Conservation (phyloP, 2,888 invertebrate genomes). For the Linyphia triangularis region DNA sequence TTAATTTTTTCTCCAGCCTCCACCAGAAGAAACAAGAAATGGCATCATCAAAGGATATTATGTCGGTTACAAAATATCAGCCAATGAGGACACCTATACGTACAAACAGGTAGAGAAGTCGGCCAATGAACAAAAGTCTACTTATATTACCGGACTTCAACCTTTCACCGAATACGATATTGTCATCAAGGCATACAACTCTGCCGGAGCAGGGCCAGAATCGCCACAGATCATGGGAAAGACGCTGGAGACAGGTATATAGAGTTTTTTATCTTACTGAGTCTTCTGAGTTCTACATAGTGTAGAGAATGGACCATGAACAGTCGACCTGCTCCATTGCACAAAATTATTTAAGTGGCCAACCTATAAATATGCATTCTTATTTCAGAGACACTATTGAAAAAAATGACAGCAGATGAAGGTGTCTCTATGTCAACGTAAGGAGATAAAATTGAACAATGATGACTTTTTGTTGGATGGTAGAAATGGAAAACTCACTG, state of each 20-base stretch:
- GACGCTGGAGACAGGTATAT: conserved; percentile 89
- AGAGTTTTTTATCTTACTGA: neutral
- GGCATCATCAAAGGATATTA: conserved; percentile 76
- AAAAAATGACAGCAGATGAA: too few species aligned
- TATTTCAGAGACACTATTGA: too few species aligned
- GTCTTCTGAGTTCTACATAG: too few species aligned
- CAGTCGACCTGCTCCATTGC: too few species aligned
- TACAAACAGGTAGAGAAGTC: conserved; percentile 87
- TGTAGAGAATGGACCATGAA: too few species aligned
- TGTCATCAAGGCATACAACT: conserved; percentile 96
- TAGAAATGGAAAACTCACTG: too few species aligned
- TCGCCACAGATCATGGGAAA: conserved; percentile 93
- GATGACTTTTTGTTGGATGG: too few species aligned
- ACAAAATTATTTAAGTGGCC: too few species aligned
- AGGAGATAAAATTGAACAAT: too few species aligned
- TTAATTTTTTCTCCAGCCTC: conserved; percentile 67
- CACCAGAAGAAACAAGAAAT: conserved; percentile 66
- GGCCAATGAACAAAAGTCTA: conserved; percentile 81
- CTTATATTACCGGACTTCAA: conserved; percentile 89
- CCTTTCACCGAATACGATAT: conserved; percentile 95
- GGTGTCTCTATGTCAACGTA: too few species aligned
- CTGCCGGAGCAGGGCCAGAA: conserved; percentile 94
- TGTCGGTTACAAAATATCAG: conserved; percentile 74
- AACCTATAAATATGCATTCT: too few species aligned
- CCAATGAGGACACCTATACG: conserved; percentile 83